Conservation (phyloP, 1,140 invertebrate species). For the Rhysida immarginata region DNA sequence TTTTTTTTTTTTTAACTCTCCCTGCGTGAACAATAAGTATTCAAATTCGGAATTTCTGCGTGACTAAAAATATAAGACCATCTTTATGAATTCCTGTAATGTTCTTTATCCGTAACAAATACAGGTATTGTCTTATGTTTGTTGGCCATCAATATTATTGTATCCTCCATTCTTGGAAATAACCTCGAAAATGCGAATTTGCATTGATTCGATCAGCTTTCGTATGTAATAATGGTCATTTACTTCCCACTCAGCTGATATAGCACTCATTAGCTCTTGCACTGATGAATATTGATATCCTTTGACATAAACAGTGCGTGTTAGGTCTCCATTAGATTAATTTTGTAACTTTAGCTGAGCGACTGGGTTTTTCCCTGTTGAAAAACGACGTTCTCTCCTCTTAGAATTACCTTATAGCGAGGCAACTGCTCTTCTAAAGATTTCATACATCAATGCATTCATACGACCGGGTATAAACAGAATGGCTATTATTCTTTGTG, state of each 20-base stretch:
- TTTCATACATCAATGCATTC: background rate
- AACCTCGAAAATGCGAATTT: conserved; percentile 4
- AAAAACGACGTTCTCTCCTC: background rate
- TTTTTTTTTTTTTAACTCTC: no score
- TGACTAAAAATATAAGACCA: no score
- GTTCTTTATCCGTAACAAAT: no score
- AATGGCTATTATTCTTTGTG: background rate
- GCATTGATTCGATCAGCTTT: conserved; percentile 9
- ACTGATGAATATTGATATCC: conserved; percentile 3
- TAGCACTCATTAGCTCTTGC: conserved; percentile 2
- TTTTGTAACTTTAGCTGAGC: background rate
- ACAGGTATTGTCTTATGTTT: no score
- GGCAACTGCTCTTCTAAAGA: background rate
- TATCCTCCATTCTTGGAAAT: conserved; percentile 5
- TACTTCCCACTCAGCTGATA: conserved; percentile 7
- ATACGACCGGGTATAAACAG: background rate
- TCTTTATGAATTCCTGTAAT: no score
- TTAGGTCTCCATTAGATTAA: background rate
- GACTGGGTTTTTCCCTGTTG: background rate
- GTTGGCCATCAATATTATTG: no score
- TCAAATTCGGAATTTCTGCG: no score
- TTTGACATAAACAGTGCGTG: conserved; percentile 10
- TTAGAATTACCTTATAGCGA: background rate
- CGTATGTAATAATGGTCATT: background rate
- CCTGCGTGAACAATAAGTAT: no score